These are phyloP conservation scores for Patella vulgata DNA, from an alignment of 1,140 invertebrate genomes.

Conservation along the genomic window DNA sequence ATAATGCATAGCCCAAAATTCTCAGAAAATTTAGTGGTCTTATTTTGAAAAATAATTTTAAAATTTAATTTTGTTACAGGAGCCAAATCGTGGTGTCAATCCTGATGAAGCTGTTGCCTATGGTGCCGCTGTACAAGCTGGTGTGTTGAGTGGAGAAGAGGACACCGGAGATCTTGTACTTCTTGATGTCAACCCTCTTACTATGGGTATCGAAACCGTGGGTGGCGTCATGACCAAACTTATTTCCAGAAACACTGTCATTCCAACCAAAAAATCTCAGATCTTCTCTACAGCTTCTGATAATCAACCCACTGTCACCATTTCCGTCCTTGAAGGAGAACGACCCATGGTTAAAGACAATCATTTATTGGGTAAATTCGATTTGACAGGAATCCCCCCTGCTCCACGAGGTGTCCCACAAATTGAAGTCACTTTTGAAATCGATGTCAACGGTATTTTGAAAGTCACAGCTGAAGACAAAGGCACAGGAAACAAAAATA, in stretches of 20 bases:
- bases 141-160: slow-evolving; percentile 75
- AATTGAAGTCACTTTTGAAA: slow-evolving; percentile 99
- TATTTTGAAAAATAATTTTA: too few relatives aligned
- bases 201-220: slow-evolving; percentile 99
- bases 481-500: slow-evolving; percentile 97
- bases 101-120: slow-evolving; percentile 86
- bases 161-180: slow-evolving; percentile 97
- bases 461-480: slow-evolving; percentile 95
- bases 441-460: slow-evolving; percentile 98
- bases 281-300: slow-evolving; percentile 99
- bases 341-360: slow-evolving; percentile 99
- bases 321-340: slow-evolving; percentile 98
- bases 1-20: too few relatives aligned
- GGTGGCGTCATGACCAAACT: slow-evolving; percentile 99
- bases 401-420: slow-evolving; percentile 98
- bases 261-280: slow-evolving; percentile 99
- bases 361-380: slow-evolving; percentile 97
- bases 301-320: slow-evolving; percentile 99
- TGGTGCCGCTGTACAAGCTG: slow-evolving; percentile 98
- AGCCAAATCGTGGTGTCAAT: slow-evolving; percentile 97
- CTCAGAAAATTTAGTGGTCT: too few relatives aligned
- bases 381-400: slow-evolving; percentile 97
- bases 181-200: slow-evolving; percentile 97
- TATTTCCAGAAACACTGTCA: slow-evolving; percentile 97
- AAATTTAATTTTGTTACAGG: too few relatives aligned